Evolutionary conservation across 2,888 invertebrate genomes (phyloP).

Genomic region (Nasonia oneida): DNA sequence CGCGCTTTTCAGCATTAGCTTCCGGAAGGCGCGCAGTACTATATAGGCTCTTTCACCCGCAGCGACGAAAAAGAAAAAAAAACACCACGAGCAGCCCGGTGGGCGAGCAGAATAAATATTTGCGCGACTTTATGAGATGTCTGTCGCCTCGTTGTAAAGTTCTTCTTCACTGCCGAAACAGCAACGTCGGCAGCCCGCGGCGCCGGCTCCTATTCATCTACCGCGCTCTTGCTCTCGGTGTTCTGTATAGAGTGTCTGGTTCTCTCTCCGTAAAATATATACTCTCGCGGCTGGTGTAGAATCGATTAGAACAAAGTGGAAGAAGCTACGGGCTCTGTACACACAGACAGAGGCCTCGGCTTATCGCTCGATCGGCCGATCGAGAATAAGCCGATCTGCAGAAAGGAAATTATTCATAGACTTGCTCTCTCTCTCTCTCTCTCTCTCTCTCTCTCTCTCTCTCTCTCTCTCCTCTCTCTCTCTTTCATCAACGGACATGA

Average conservation of each 20-base stretch:
- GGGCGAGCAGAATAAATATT: constrained; percentile 51
- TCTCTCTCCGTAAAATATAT: no score
- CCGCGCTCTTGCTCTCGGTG: not conserved
- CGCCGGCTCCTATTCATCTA: constrained; percentile 22
- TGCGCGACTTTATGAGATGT: constrained; percentile 49
- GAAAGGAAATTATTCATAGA: constrained; percentile 48
- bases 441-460: not conserved
- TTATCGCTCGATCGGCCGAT: constrained; percentile 32
- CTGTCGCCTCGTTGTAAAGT: constrained; percentile 1
- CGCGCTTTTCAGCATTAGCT: constrained; percentile 15
- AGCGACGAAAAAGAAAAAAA: not conserved
- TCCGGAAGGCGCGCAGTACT: constrained; percentile 14
- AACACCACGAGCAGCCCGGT: not conserved
- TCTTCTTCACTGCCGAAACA: not conserved
- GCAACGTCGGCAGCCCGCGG: not conserved
- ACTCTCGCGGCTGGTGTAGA: not conserved
- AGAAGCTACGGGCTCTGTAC: not conserved
- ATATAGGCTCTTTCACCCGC: constrained; percentile 12
- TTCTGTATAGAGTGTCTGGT: not conserved
- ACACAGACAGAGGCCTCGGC: not conserved
- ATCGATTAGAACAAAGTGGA: constrained; percentile 42
- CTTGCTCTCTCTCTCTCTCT: not conserved
- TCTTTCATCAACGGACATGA: no score
- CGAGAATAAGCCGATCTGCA: not conserved
- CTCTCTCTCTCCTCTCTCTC: not conserved